Evolutionary conservation across 2,888 invertebrate genomes (phyloP).

Genomic region (Caenorhabditis angaria): DNA sequence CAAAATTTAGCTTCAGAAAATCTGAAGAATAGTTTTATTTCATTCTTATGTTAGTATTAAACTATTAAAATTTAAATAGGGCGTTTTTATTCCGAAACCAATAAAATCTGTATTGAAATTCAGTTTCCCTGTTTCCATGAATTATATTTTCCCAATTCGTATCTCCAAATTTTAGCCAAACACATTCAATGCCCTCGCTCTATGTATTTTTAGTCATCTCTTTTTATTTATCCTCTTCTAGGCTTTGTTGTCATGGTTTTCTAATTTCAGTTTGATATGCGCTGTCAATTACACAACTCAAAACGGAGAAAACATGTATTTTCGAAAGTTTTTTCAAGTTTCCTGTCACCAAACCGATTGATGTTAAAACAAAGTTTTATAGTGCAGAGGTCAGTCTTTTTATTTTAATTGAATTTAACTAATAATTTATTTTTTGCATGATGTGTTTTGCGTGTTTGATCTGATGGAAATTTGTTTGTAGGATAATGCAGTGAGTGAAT

Average conservation of each 20-base stretch:
- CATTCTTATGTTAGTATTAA: too few relatives aligned
- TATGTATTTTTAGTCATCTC: neutral
- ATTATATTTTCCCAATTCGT: too few relatives aligned
- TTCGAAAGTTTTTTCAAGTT: slow-evolving; percentile 98
- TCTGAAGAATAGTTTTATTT: too few relatives aligned
- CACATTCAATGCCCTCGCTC: neutral
- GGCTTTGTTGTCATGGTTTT: slow-evolving; percentile 19
- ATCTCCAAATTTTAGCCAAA: neutral
- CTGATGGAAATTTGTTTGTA: slow-evolving; percentile 38
- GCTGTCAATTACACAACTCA: slow-evolving; percentile 89
- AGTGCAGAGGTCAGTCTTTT: slow-evolving; percentile 81
- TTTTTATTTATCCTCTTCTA: slow-evolving; percentile 8
- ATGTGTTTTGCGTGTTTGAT: slow-evolving; percentile 17
- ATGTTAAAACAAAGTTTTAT: slow-evolving; percentile 96
- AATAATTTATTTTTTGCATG: slow-evolving; percentile 14
- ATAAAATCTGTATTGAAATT: neutral
- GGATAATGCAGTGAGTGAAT: slow-evolving; percentile 54
- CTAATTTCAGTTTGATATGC: slow-evolving; percentile 83
- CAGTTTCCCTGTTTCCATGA: neutral
- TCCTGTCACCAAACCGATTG: slow-evolving; percentile 90
- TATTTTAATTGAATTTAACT: neutral
- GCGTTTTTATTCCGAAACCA: neutral
- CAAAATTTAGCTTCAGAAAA: too few relatives aligned
- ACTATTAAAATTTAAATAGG: too few relatives aligned
- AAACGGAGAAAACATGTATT: slow-evolving; percentile 81